These are phyloP conservation scores for Gryon sp. DNA, from an alignment of 1,140 invertebrate genomes.

Conservation along the genomic window DNA sequence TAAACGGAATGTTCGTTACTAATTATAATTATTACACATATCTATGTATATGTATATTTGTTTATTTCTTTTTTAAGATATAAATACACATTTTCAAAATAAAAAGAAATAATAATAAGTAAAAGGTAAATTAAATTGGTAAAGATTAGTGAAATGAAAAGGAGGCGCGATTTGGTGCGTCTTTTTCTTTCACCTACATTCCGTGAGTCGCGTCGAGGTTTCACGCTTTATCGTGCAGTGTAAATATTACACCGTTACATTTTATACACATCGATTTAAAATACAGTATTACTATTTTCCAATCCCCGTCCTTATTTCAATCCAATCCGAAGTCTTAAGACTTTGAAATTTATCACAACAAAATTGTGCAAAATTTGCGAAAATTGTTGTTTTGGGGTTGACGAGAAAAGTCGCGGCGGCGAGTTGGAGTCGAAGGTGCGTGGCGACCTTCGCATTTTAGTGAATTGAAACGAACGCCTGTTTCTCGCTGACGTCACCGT, in stretches of 20 bases:
- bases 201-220: slow-evolving; percentile 3
- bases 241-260: too few species aligned
- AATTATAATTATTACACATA: too few species aligned
- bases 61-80: too few species aligned
- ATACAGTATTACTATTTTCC: too few species aligned
- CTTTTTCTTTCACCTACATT: slow-evolving; percentile 18
- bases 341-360: not conserved
- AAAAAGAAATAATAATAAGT: too few species aligned
- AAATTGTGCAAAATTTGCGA: slow-evolving; percentile 4
- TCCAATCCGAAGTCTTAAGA: too few species aligned
- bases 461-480: slow-evolving; percentile 55
- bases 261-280: too few species aligned
- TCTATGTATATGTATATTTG: not conserved
- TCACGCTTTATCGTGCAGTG: not conserved
- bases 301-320: too few species aligned
- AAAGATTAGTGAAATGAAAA: too few species aligned
- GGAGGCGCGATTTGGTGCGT: not conserved
- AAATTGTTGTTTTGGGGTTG: not conserved
- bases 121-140: too few species aligned
- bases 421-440: slow-evolving; percentile 16
- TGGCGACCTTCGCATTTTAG: slow-evolving; percentile 59
- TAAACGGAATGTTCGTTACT: slow-evolving; percentile 16
- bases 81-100: too few species aligned
- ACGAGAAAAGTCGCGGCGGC: slow-evolving; percentile 17
- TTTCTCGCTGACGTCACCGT: slow-evolving; percentile 53